Evolutionary conservation across 2,888 invertebrate genomes (phyloP), one percentile per base, ranked within the genome.

Genomic region (Hololepta plana): DNA sequence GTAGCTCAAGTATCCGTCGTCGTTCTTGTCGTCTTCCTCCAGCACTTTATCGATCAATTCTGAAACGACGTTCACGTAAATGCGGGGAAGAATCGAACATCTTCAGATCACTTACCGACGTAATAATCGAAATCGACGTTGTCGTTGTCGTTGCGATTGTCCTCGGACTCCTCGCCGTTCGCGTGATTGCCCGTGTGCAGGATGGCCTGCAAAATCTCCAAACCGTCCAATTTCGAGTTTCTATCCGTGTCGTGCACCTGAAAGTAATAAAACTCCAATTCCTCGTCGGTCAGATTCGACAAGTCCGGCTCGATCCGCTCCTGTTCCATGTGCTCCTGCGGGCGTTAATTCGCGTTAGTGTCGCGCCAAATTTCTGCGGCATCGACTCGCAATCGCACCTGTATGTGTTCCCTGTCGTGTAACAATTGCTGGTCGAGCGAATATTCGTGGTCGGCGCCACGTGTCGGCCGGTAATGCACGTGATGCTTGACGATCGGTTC

Each of bases 181-280:
- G 58, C 54, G 19, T 61, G 57, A 21, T 70, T 63, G 15, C 65
- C 49, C 10, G 76, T 74, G 43, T 85, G 84, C 27, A 70, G 67
- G 33, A 85, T 67, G 1, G 85, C 84, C 55, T 80, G 67, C 27
- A 90, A 57, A 43, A 93, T 69, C 58, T 93, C 93, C 32, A 88
- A 55, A 0, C 91, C 91, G 49, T 93, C 91, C 32, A 93, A 56
- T 43, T 75, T 79, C 2, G 75, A 76, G 48, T 93, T 88, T 46
- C 77, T 80, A 47, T 91, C 88, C 35, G 74, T 75, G 49, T 93
- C 93, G 42, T 93, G 93, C 10, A 79, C 58, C 58, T 76, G 72
- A 48, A 85, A 84, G 46, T 82, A 82, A 49, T 79, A 73, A 44
- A 82, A 81, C 47, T 82, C 82, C 42, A 84, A 49, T 46, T 90